Conservation (phyloP, 2,113 vertebrate genomes). For the Grantiella picta region DNA sequence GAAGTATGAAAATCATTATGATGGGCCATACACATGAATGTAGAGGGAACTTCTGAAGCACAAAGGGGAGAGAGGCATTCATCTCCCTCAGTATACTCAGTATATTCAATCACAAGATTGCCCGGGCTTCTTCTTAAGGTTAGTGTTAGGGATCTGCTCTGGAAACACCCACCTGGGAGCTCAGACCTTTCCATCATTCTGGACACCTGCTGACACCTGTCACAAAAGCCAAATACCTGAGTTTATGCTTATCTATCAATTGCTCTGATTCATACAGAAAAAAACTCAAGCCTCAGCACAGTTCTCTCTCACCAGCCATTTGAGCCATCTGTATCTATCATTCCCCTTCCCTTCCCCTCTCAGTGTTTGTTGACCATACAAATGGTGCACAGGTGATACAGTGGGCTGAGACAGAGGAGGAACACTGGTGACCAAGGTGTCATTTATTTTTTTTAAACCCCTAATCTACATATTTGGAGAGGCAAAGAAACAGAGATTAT, state of each 20-base stretch:
- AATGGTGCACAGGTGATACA: not conserved
- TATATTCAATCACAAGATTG: not conserved
- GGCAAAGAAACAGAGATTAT: slow-evolving; percentile 44
- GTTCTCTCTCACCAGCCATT: not conserved
- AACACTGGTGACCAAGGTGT: not conserved
- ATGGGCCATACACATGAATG: not conserved
- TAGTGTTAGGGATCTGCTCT: not conserved
- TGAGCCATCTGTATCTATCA: not conserved
- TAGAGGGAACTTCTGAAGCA: not conserved
- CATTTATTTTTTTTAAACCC: not conserved
- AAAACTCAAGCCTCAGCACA: not conserved
- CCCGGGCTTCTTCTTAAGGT: not conserved
- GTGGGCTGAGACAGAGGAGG: not conserved
- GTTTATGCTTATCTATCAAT: not conserved
- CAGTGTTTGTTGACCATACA: not conserved
- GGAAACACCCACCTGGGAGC: not conserved
- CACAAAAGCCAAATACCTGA: not conserved
- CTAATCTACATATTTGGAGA: slow-evolving; percentile 50
- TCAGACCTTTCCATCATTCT: not conserved
- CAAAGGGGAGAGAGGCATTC: not conserved
- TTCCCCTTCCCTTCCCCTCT: not conserved
- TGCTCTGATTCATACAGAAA: not conserved
- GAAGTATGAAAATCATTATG: not conserved
- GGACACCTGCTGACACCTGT: not conserved
- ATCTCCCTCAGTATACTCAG: not conserved